Conservation (phyloP, 2,888 invertebrate species). For the Mellilla xanthometata region DNA sequence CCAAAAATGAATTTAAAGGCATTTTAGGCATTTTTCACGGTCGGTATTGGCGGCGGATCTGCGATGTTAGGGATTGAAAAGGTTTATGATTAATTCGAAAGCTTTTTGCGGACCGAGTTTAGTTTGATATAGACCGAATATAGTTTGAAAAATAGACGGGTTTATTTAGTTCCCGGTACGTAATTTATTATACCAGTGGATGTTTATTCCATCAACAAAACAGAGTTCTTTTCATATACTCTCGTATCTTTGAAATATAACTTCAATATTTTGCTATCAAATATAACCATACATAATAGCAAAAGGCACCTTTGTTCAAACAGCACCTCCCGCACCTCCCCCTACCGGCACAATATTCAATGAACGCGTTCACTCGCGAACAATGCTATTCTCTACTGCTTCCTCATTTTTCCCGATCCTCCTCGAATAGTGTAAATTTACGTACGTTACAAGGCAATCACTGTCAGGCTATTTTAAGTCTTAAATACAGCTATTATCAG, state of each 20-base stretch:
- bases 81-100: constrained; percentile 8
- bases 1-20: constrained; percentile 45
- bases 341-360: constrained; percentile 31
- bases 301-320: too few relatives aligned
- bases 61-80: constrained; percentile 7
- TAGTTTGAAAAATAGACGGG: too few relatives aligned
- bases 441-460: constrained; percentile 43
- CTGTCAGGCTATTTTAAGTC: constrained; percentile 54
- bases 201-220: too few relatives aligned
- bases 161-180: too few relatives aligned
- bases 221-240: too few relatives aligned
- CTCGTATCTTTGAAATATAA: too few relatives aligned
- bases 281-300: too few relatives aligned
- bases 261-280: too few relatives aligned
- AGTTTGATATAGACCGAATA: neutral
- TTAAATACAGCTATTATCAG: constrained; percentile 51
- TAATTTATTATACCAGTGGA: too few relatives aligned
- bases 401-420: constrained; percentile 36
- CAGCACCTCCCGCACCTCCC: neutral
- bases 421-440: constrained; percentile 54
- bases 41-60: constrained; percentile 11
- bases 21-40: constrained; percentile 26
- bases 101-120: neutral
- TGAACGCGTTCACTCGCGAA: constrained; percentile 25
- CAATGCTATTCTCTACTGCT: constrained; percentile 33